These are phyloP conservation scores for Ooceraea biroi DNA, from an alignment of 1,140 invertebrate genomes.

Conservation along the genomic window DNA sequence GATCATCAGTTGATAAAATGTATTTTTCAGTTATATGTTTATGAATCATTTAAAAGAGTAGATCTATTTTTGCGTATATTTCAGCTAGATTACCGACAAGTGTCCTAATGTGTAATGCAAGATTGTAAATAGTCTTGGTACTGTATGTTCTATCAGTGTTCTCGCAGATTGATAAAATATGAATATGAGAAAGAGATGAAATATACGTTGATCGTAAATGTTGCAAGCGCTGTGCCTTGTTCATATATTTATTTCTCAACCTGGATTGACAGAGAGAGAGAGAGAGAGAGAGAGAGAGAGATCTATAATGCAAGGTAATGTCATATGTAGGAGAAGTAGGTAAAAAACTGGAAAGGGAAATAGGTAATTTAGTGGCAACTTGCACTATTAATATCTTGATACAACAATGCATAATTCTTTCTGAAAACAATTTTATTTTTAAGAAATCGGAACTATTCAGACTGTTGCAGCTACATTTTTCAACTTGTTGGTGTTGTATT, in stretches of 20 bases:
- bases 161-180: slow-evolving; percentile 50
- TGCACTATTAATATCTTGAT: no score
- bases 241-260: neutral
- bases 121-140: slow-evolving; percentile 68
- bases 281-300: no score
- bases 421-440: slow-evolving; percentile 83
- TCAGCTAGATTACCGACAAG: slow-evolving; percentile 19
- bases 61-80: slow-evolving; percentile 1
- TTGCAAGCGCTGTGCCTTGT: slow-evolving; percentile 22
- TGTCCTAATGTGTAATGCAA: slow-evolving; percentile 35
- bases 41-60: neutral
- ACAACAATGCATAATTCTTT: slow-evolving; percentile 66
- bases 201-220: slow-evolving; percentile 62
- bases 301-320: neutral
- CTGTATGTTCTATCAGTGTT: slow-evolving; percentile 68
- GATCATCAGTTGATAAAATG: slow-evolving; percentile 19
- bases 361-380: neutral
- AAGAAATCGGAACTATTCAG: slow-evolving; percentile 79
- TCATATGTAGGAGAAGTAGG: neutral
- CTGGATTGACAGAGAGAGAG: no score
- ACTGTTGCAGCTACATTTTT: slow-evolving; percentile 77
- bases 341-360: neutral
- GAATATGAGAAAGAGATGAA: slow-evolving; percentile 45
- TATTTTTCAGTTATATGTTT: neutral
- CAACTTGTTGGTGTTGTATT: slow-evolving; percentile 65